phyloP scores from a whole-genome alignment of 1,140 invertebrate species.

The Drosophila orena region DNA sequence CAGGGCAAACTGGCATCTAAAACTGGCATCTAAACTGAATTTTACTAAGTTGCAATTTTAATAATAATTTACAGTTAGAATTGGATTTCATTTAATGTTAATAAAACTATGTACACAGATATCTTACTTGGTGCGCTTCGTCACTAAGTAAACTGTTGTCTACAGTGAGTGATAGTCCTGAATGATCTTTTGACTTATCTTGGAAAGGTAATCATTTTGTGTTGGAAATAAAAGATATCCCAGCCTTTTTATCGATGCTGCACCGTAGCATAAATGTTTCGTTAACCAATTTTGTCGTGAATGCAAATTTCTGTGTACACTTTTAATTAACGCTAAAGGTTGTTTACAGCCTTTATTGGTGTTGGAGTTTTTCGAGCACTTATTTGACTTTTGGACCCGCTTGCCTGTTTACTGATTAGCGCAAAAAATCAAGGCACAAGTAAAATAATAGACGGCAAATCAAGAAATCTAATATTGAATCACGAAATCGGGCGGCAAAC shows the following conservation, averaged over 20 bases:
- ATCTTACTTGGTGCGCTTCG: too few species aligned
- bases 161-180: too few species aligned
- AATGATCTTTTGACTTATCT: not conserved
- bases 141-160: too few species aligned
- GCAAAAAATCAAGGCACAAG: conserved; percentile 31
- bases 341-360: conserved; percentile 40
- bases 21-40: not conserved
- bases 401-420: conserved; percentile 54
- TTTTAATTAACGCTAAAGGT: conserved; percentile 76
- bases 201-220: too few species aligned
- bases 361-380: conserved; percentile 61
- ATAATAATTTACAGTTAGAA: too few species aligned
- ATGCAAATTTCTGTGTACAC: conserved; percentile 73
- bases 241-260: not conserved
- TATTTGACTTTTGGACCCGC: conserved; percentile 47
- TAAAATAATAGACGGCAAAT: conserved; percentile 42
- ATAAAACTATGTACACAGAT: too few species aligned
- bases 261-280: conserved; percentile 33
- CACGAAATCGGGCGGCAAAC: conserved; percentile 55
- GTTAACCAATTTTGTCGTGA: conserved; percentile 73
- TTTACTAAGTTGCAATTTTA: too few species aligned
- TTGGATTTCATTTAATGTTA: too few species aligned
- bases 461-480: conserved; percentile 70
- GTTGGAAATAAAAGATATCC: too few species aligned
- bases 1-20: not conserved